A percentile compares a stretch with the other conserved stretches of the same genome.
Conservation (phyloP, 1,140 invertebrate species). For the Chrysomallon squamiferum region DNA sequence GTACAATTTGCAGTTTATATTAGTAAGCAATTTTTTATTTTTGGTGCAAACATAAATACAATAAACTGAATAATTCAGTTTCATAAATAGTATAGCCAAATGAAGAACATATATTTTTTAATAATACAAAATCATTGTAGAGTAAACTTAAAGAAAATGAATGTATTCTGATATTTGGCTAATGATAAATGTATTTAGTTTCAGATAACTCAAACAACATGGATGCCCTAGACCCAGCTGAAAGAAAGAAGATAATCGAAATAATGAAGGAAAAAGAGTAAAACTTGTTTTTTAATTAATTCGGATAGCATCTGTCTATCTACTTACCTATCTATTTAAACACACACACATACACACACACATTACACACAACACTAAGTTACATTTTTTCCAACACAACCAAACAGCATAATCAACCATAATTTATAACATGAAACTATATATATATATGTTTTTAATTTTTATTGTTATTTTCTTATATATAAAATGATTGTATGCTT, state of each 20-base stretch:
- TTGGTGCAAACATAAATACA: too few relatives aligned
- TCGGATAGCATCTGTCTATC: slow-evolving; percentile 1
- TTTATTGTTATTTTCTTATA: too few relatives aligned
- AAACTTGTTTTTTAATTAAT: slow-evolving; percentile 9
- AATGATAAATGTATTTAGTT: too few relatives aligned
- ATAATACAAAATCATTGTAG: too few relatives aligned
- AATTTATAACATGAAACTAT: not conserved
- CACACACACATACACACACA: not conserved
- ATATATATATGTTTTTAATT: not conserved
- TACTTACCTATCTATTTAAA: slow-evolving; percentile 13
- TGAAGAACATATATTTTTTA: too few relatives aligned
- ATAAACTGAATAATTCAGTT: too few relatives aligned
- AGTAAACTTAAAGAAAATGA: too few relatives aligned
- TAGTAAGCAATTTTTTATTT: too few relatives aligned
- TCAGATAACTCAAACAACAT: slow-evolving; percentile 3
- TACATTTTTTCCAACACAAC: not conserved
- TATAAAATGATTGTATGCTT: too few relatives aligned
- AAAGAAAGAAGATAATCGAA: slow-evolving; percentile 20
- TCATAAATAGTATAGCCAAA: too few relatives aligned
- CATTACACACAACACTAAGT: not conserved
- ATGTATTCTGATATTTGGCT: too few relatives aligned
- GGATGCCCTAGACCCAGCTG: slow-evolving; percentile 14
- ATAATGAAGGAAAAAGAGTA: slow-evolving; percentile 24
- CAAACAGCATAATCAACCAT: not conserved
- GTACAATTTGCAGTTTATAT: too few relatives aligned